A percentile compares a stretch with the other conserved stretches of the same genome.
phyloP scores from a whole-genome alignment of 2,888 invertebrate genomes.

The Coenonympha glycerion region DNA sequence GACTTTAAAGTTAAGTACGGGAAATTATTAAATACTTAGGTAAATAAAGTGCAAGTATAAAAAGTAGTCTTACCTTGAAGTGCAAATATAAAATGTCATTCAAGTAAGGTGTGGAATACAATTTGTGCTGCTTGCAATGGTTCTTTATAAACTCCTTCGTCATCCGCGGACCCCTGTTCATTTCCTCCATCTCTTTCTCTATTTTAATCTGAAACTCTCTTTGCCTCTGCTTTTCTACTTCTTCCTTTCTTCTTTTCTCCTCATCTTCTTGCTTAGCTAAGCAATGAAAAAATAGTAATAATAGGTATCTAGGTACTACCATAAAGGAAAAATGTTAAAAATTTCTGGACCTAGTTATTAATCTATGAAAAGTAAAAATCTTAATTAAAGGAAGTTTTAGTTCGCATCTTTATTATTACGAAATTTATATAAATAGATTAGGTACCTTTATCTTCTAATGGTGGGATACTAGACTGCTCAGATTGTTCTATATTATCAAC shows the following conservation, averaged over 20 bases:
- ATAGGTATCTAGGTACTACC: no score
- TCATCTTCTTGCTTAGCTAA: slow-evolving; percentile 25
- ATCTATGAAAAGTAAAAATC: no score
- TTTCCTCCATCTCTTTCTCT: slow-evolving; percentile 57
- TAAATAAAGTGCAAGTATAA: no score
- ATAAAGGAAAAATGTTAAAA: no score
- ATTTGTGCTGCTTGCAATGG: slow-evolving; percentile 87
- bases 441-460: slow-evolving; percentile 20
- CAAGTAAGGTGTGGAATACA: slow-evolving; percentile 90
- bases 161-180: slow-evolving; percentile 75
- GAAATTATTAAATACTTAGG: no score
- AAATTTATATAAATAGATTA: no score
- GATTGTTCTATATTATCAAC: neutral
- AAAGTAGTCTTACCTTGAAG: slow-evolving; percentile 92
- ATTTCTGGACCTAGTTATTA: no score
- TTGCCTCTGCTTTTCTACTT: slow-evolving; percentile 43
- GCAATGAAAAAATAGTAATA: neutral
- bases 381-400: no score
- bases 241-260: slow-evolving; percentile 40
- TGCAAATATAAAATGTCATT: slow-evolving; percentile 97
- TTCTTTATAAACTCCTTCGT: slow-evolving; percentile 87
- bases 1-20: no score
- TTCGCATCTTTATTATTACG: no score
- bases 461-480: slow-evolving; percentile 23
- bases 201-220: slow-evolving; percentile 48